These are phyloP conservation scores for Plotosus lineatus DNA, from an alignment of 2,113 vertebrate genomes.

Conservation along the genomic window DNA sequence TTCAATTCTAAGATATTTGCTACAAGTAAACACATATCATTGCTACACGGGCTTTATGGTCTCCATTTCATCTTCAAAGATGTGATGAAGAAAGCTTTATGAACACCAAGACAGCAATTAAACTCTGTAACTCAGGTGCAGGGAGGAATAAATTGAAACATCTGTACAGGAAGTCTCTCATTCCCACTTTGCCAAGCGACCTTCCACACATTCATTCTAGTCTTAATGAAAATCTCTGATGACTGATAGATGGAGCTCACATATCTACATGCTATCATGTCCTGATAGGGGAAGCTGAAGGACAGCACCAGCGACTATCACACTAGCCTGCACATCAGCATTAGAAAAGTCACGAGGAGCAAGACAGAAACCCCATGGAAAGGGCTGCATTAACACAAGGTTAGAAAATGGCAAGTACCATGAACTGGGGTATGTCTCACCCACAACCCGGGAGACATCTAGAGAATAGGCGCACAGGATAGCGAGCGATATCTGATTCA, in stretches of 20 bases:
- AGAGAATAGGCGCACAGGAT: slow-evolving; percentile 25
- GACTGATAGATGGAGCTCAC: slow-evolving; percentile 53
- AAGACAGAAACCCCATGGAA: background rate
- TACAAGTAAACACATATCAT: slow-evolving; percentile 21
- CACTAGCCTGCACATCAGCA: background rate
- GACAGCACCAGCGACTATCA: slow-evolving; percentile 29
- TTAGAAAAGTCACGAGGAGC: slow-evolving; percentile 23
- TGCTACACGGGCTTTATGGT: background rate
- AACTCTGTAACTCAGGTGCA: slow-evolving; percentile 25
- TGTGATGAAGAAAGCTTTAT: slow-evolving; percentile 37
- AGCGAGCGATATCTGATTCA: slow-evolving; percentile 44
- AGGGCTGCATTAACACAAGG: slow-evolving; percentile 4
- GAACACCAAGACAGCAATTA: slow-evolving; percentile 49
- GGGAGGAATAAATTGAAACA: slow-evolving; percentile 39
- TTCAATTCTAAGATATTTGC: slow-evolving; percentile 1
- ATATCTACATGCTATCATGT: slow-evolving; percentile 49
- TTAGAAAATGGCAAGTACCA: slow-evolving; percentile 1
- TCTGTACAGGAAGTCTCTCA: slow-evolving; percentile 24
- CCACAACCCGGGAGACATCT: slow-evolving; percentile 16
- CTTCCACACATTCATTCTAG: slow-evolving; percentile 43
- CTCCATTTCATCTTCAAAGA: slow-evolving; percentile 23
- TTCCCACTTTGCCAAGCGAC: slow-evolving; percentile 38
- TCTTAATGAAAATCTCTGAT: slow-evolving; percentile 52
- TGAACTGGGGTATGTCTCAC: slow-evolving; percentile 24
- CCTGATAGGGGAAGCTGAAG: slow-evolving; percentile 36